Evolutionary conservation across 2,113 vertebrate species (phyloP).

Genomic region (Nanger granti): DNA sequence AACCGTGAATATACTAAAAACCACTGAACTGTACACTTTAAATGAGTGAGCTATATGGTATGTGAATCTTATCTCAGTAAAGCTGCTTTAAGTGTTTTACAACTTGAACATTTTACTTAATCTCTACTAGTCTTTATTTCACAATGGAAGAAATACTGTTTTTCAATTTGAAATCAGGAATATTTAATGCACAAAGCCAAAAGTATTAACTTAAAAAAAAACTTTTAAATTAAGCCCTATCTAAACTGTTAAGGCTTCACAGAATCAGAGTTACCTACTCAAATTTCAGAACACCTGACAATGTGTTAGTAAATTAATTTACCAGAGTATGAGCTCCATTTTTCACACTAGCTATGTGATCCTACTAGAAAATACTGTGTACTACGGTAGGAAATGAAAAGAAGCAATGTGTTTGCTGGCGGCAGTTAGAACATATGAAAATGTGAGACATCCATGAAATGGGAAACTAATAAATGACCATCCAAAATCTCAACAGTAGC

Average conservation of each 20-base stretch:
- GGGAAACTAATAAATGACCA: neutral
- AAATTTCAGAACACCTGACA: neutral
- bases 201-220: neutral
- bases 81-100: neutral
- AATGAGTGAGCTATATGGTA: neutral
- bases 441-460: neutral
- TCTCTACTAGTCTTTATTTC: slow-evolving; percentile 14
- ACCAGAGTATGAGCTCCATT: neutral
- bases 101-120: neutral
- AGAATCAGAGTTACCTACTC: slow-evolving; percentile 3
- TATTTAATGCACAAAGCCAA: neutral
- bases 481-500: neutral
- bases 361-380: neutral
- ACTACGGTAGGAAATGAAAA: neutral
- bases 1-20: neutral
- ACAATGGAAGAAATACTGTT: neutral
- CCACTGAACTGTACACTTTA: neutral
- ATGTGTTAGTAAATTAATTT: neutral
- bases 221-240: neutral
- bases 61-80: neutral
- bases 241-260: neutral
- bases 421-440: neutral
- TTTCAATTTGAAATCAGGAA: slow-evolving; percentile 1
- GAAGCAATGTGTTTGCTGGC: neutral
- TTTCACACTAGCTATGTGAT: neutral